Conservation (phyloP, 2,888 invertebrate species). For the Arctia plantaginis region DNA sequence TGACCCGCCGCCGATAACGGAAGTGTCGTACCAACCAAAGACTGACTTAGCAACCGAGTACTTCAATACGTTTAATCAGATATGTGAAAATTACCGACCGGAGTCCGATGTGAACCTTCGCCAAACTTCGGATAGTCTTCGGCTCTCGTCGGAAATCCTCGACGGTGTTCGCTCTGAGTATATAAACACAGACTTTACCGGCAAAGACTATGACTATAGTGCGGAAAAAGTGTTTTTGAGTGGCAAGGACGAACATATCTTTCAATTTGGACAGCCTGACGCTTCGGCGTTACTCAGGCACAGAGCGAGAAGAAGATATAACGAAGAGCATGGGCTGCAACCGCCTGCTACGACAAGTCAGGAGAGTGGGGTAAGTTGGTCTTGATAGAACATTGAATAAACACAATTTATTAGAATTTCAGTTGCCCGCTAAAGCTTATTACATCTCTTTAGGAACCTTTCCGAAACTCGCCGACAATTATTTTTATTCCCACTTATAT, state of each 20-base stretch:
- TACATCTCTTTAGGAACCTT: no score
- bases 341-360: slow-evolving; percentile 78
- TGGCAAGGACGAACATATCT: slow-evolving; percentile 76
- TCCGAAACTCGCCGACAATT: no score
- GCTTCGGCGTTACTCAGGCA: slow-evolving; percentile 85
- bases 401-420: background rate
- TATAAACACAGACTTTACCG: slow-evolving; percentile 62
- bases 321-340: slow-evolving; percentile 79
- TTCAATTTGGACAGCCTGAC: slow-evolving; percentile 88
- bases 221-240: slow-evolving; percentile 75
- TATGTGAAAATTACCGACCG: slow-evolving; percentile 77
- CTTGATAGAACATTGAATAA: background rate
- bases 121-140: slow-evolving; percentile 76
- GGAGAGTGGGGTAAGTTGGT: slow-evolving; percentile 83
- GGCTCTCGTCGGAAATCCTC: slow-evolving; percentile 77
- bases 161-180: slow-evolving; percentile 70
- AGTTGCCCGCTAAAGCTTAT: background rate
- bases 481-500: no score
- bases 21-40: slow-evolving; percentile 70
- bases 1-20: slow-evolving; percentile 86
- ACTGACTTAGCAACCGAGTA: slow-evolving; percentile 78
- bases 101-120: slow-evolving; percentile 74
- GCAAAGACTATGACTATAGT: slow-evolving; percentile 51
- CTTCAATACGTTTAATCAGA: slow-evolving; percentile 82
- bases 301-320: slow-evolving; percentile 77